Base-by-base conservation (phyloP, 2,888 invertebrate species). In the Hydrotaea diabolus region DNA sequence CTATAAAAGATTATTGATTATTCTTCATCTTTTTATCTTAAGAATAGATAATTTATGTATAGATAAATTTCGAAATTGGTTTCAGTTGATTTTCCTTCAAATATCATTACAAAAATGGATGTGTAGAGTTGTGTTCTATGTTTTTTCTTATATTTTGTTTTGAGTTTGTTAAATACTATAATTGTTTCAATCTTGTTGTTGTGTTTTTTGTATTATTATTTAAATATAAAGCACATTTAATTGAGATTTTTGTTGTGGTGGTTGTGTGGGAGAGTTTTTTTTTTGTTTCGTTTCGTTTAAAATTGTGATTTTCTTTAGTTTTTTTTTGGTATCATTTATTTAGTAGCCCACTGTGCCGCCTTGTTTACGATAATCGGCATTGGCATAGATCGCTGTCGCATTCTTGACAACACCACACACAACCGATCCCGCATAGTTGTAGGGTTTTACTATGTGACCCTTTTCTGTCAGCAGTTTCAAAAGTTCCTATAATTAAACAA, bases 291-390 rank as follows among this genome's bases (percentile, higher is more conserved):
- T 31, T 53, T 21, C 62, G 23, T 9, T 66, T 4, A 31, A 31
- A 31, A 4, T 2, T 15, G 17, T 49, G 26, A 26, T 0, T 59
- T 26, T 36, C n/a, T 64, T 19, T 55, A 21, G n/a, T 53, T 2
- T 39, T 39, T 39, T 39, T 19, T 64, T 64, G 36, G 36, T 64
- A 36, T 64, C 26, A 59, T 77, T 77, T 95, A 94, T 76, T 80
- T 95, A 94, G 87, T 95, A 93, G 55, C 96, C 98, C 69, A 94
- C 94, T 0, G 96, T 96, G 71, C 96, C 96, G 0, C 97, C 97
- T 13, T 95, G 95, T 92, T 97, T 97, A 86, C 97, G 94, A 90
- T 94, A 95, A 93, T 98, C 97, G 0, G 96, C 95, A 91, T 96
- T 97, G 0, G 96, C 96, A 89, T 94, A 95, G 64, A 97, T 94